These are phyloP conservation scores for Melipona beecheii DNA, from an alignment of 2,888 invertebrate species.

Conservation along the genomic window DNA sequence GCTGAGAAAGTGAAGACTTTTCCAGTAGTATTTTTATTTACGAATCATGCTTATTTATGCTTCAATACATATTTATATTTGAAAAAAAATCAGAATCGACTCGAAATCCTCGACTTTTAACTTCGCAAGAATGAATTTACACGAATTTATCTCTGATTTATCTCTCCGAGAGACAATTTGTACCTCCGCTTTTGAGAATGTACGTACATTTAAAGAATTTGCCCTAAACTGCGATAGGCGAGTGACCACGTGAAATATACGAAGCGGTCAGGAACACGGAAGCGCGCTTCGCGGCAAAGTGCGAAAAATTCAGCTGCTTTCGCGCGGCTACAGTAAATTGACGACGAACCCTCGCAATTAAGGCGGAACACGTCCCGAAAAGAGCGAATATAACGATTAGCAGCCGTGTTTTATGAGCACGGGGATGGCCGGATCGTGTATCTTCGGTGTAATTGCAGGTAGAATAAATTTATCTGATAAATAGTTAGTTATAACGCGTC, in stretches of 20 bases:
- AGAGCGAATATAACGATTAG: slow-evolving; percentile 54
- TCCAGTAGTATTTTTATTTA: neutral
- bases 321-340: slow-evolving; percentile 44
- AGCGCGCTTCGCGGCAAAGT: slow-evolving; percentile 19
- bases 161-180: neutral
- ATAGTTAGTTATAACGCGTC: slow-evolving; percentile 42
- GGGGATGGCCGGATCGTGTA: slow-evolving; percentile 34
- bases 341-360: slow-evolving; percentile 53
- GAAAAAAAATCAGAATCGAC: neutral
- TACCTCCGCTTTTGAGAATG: neutral
- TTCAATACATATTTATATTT: neutral
- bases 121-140: neutral
- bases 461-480: slow-evolving; percentile 58
- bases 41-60: neutral
- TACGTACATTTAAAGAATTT: neutral
- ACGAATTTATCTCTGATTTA: neutral
- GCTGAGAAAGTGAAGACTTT: neutral
- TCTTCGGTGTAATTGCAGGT: slow-evolving; percentile 40
- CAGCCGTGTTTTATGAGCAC: slow-evolving; percentile 55
- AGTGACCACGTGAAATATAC: neutral
- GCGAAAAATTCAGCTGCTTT: slow-evolving; percentile 43
- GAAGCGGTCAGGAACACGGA: neutral
- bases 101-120: neutral
- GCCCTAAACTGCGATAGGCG: neutral
- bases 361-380: slow-evolving; percentile 51